Percentiles rank a stretch among this genome's conserved stretches.
Evolutionary conservation across 2,888 invertebrate species (phyloP).

Genomic region (Watsonalla binaria): DNA sequence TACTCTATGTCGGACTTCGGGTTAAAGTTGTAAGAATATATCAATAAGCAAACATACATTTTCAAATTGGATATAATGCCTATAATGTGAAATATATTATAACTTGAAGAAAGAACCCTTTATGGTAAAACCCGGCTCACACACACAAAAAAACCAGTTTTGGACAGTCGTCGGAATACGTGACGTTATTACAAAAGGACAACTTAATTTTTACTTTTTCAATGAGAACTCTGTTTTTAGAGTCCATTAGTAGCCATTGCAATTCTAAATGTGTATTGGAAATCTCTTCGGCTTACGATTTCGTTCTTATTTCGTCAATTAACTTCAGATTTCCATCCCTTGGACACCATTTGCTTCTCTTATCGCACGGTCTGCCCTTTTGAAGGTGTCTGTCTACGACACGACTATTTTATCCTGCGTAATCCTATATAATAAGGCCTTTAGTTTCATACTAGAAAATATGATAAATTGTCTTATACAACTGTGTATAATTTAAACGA

Average conservation of each 20-base stretch:
- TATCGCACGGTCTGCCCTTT: no score
- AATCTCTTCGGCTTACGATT: slow-evolving; percentile 23
- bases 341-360: no score
- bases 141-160: slow-evolving; percentile 7
- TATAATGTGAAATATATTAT: background rate
- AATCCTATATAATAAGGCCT: no score
- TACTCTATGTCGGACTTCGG: no score
- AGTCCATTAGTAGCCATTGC: slow-evolving; percentile 38
- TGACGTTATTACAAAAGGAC: slow-evolving; percentile 37
- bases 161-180: slow-evolving; percentile 27
- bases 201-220: slow-evolving; percentile 44
- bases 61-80: background rate
- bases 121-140: background rate
- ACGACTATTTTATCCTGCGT: no score
- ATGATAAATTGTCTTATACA: no score
- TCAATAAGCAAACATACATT: no score
- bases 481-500: no score
- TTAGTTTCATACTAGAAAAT: no score
- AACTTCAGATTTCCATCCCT: slow-evolving; percentile 7
- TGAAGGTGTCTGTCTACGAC: no score
- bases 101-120: background rate
- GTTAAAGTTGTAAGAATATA: no score
- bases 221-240: slow-evolving; percentile 31
- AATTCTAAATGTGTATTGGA: slow-evolving; percentile 36
- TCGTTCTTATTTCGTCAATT: slow-evolving; percentile 32